These are phyloP conservation scores for Bemisia tabaci DNA, from an alignment of 1,140 invertebrate species.

Conservation along the genomic window DNA sequence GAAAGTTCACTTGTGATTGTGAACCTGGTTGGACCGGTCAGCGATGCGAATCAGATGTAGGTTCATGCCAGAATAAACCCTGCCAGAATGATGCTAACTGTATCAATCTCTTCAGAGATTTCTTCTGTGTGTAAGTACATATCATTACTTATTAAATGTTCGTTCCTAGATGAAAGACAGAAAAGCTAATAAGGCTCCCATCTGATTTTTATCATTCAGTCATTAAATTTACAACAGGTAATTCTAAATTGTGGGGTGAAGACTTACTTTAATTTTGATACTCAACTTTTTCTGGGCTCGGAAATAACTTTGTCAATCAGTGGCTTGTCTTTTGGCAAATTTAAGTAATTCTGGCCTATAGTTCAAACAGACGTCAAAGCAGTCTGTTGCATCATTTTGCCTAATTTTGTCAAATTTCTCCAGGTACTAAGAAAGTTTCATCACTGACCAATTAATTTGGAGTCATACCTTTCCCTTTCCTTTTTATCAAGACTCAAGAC, in stretches of 20 bases:
- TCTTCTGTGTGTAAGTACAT: conserved; percentile 87
- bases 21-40: conserved; percentile 77
- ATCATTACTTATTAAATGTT: conserved; percentile 2
- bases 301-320: neutral
- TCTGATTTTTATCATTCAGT: neutral
- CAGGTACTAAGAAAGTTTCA: too few relatives aligned
- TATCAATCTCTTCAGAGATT: conserved; percentile 87
- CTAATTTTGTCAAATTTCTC: too few relatives aligned
- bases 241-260: neutral
- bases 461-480: too few relatives aligned
- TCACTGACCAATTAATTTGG: too few relatives aligned
- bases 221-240: neutral
- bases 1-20: conserved; percentile 70
- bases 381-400: too few relatives aligned
- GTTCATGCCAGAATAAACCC: conserved; percentile 66
- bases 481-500: too few relatives aligned
- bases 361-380: too few relatives aligned
- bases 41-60: conserved; percentile 75
- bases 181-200: neutral
- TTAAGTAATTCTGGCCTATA: too few relatives aligned
- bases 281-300: neutral
- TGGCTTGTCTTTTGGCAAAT: too few relatives aligned
- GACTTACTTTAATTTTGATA: neutral
- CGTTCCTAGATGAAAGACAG: conserved; percentile 5
- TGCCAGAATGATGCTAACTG: conserved; percentile 89